Evolutionary conservation across 2,113 vertebrate genomes (phyloP), one percentile per base, ranked within the genome.

Genomic region (Actenoides hombroni): DNA sequence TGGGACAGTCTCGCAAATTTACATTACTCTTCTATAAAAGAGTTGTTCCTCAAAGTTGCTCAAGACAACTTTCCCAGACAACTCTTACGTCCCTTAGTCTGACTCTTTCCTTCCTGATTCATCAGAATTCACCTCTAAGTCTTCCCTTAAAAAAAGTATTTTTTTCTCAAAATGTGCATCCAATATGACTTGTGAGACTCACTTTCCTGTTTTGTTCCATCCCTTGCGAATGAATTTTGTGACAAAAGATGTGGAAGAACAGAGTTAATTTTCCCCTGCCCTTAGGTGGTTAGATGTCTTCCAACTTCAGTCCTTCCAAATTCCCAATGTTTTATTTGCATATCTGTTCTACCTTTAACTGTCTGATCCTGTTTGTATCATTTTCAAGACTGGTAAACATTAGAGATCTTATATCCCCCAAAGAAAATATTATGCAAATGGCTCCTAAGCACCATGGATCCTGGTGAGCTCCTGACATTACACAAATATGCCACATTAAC

Each of bases 341-440:
- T 57, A 53, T 39, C 46, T 51, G 48, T 44, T 85, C 75, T 44
- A 42, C 70, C 44, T 90, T 76, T 81, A 59, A 46, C 28, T 73
- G 19, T 37, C 59, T 90, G 75, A 2, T 16, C 31, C 51, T 70
- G 31, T 83, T 83, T 70, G 56, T 56, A 54, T 39, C 23, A 44
- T 60, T 92, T 80, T 74, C 75, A 81, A 78, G 73, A 92, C 23
- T 57, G 28, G 60, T 78, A 93, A 96, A 86, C n/a, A 86, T 67
- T 70, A 74, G 28, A 83, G 23, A 74, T 70, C 8, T 90, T 65
- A 54, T 33, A 92, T 46, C 13, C 79, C 71, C 79, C 63, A 21
- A 75, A 91, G 79, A 88, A 90, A 94, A 90, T 42, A 92, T 73
- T 69, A 94, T 92, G 92, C 64, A 95, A 94, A 95, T 77, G 5